phyloP scores from a whole-genome alignment of 2,888 invertebrate species.

The Protophormia terraenovae region DNA sequence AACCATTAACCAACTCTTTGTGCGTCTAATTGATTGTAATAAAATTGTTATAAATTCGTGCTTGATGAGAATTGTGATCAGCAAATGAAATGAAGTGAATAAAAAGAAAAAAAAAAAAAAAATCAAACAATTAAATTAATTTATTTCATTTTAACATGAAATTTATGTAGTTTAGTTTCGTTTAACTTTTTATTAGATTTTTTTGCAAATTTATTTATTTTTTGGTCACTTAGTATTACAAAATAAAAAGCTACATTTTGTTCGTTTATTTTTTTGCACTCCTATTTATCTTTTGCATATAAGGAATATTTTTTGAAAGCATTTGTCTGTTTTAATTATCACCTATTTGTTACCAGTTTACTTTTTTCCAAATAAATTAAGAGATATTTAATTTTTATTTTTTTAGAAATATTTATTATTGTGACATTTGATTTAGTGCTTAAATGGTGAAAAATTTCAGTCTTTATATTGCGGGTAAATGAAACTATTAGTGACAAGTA shows the following conservation, averaged over 20 bases:
- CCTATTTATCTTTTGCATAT: conserved; percentile 5
- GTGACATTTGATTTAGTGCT: neutral
- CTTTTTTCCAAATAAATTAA: neutral
- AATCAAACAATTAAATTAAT: conserved; percentile 28
- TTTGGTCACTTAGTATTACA: conserved; percentile 13
- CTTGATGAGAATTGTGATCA: conserved; percentile 27
- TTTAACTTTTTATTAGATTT: conserved; percentile 23
- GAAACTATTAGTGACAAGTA: neutral
- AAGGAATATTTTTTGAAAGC: conserved; percentile 23
- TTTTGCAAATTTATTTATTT: neutral
- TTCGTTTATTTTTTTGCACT: neutral
- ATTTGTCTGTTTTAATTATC: conserved; percentile 39
- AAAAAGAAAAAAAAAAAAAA: neutral
- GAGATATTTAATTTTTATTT: neutral
- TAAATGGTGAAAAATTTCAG: neutral
- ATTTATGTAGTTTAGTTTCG: conserved; percentile 5
- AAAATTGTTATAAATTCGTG: conserved; percentile 42
- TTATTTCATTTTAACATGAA: conserved; percentile 16
- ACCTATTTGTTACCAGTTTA: neutral
- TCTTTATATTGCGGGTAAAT: neutral
- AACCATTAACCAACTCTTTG: conserved; percentile 3
- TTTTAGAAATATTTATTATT: neutral
- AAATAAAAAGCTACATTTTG: conserved; percentile 1
- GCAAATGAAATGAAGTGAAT: neutral
- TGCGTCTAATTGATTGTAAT: conserved; percentile 57